Evolutionary conservation across 2,113 vertebrate genomes (phyloP).

Genomic region (Puntigrus tetrazona): DNA sequence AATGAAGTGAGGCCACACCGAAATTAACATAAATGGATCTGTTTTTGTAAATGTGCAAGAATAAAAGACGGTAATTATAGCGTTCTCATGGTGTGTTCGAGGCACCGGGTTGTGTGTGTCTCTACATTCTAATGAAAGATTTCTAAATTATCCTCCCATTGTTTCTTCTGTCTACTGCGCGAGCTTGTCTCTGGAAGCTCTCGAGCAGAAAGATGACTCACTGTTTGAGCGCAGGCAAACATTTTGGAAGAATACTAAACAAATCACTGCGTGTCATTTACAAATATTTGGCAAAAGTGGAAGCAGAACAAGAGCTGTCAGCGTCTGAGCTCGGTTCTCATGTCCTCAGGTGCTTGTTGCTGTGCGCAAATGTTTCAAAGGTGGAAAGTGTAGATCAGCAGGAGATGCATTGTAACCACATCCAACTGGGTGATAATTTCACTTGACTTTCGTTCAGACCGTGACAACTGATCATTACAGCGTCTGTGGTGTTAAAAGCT

Average conservation of each 20-base stretch:
- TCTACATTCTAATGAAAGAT: conserved; percentile 55
- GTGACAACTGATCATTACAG: conserved; percentile 60
- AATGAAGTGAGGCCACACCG: conserved; percentile 30
- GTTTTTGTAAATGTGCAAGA: conserved; percentile 50
- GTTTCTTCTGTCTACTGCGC: conserved; percentile 42
- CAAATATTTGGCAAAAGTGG: conserved; percentile 52
- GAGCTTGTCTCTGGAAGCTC: conserved; percentile 48
- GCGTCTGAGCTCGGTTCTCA: not conserved
- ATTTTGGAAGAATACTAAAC: conserved; percentile 52
- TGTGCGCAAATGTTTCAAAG: conserved; percentile 49
- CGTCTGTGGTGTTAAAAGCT: conserved; percentile 54
- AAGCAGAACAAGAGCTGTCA: conserved; percentile 24
- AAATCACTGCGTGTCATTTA: conserved; percentile 54
- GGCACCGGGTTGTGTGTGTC: conserved; percentile 39
- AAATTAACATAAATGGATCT: conserved; percentile 55
- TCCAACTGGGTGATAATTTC: conserved; percentile 60
- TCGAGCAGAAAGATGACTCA: conserved; percentile 54
- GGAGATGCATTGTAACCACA: conserved; percentile 55
- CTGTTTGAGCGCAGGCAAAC: conserved; percentile 50
- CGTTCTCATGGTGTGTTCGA: conserved; percentile 42
- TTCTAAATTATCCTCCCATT: conserved; percentile 58
- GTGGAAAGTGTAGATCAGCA: conserved; percentile 46
- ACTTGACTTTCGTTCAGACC: conserved; percentile 54
- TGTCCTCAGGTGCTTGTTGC: conserved; percentile 34
- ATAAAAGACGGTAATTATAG: conserved; percentile 55